Base-by-base conservation (phyloP, 2,113 vertebrate species). In the Nicator chloris region DNA sequence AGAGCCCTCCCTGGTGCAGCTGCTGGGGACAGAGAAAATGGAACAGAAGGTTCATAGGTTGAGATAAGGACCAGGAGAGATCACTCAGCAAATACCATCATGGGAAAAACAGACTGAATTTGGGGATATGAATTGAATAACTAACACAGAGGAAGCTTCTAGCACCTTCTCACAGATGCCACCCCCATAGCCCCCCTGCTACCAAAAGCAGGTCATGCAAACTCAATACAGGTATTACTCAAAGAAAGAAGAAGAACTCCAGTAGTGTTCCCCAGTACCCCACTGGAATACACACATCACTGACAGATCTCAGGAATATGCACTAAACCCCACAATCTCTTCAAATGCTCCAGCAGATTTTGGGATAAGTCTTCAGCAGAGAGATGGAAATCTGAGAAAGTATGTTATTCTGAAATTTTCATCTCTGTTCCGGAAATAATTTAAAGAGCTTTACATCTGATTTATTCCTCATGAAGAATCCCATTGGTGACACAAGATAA, bases 181-280 rank as follows among this genome's bases (percentile, higher is more conserved):
- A 37, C 2, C 7, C 16, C 26, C 49, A 24, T 20, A 31, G 20
- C 16, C 16, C 33, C 31, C 11, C 20, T 30, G 8, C 26, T 44
- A 61, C 33, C 8, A 31, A 53, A 71, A 26, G 21, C 33, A 45
- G 33, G 4, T 31, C 21, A 37, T 44, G 33, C 5, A 44, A 53
- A 53, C 16, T 35, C 33, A 26, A 4, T 26, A 37, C 9, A 37
- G 47, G 7, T 35, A 33, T 30, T 64, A 50, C 45, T 42, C 39
- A 78, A 35, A 69, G 33, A 50, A 73, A 81, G 20, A 7, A 69
- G 8, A 42, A 33, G 33, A 76, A 42, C 2, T 3, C 10, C 7
- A 35, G 2, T 16, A 12, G 9, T 30, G 6, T 39, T 70, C 9
- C 21, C 1, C 0, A 20, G 6, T 2, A 56, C 44, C 16, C 10